A percentile compares a stretch with the other conserved stretches of the same genome.
These are phyloP conservation scores for Nemurella pictetii DNA, from an alignment of 2,888 invertebrate genomes.

Conservation along the genomic window DNA sequence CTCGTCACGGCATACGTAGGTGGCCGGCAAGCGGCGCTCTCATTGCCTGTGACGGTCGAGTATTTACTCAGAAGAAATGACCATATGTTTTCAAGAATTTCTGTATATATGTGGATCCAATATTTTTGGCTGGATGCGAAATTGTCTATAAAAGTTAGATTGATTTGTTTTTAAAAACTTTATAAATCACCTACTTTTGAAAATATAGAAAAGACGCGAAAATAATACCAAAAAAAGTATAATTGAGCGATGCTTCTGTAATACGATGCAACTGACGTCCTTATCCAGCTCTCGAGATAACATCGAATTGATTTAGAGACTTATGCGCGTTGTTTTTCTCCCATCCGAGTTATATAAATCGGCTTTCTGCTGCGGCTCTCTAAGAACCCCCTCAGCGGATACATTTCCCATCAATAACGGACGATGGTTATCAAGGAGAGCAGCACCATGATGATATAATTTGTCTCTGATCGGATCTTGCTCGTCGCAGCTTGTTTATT, in stretches of 20 bases:
- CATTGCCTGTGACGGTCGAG: no score
- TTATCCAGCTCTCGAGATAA: background rate
- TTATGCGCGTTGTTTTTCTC: background rate
- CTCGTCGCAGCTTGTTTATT: conserved; percentile 5
- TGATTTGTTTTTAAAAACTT: no score
- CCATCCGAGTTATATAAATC: background rate
- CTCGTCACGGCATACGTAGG: no score
- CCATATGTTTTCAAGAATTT: no score
- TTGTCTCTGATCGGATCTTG: conserved; percentile 24
- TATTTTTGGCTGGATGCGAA: no score
- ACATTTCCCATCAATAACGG: background rate
- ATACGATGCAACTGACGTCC: background rate
- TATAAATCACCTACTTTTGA: no score
- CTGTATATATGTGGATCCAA: no score
- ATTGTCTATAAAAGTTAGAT: no score
- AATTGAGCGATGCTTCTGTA: background rate
- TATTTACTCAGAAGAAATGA: no score
- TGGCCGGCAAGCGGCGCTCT: no score
- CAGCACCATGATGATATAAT: background rate
- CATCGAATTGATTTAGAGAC: background rate
- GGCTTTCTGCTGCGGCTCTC: background rate
- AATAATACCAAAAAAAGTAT: background rate
- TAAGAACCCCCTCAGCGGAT: background rate
- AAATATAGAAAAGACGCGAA: no score
- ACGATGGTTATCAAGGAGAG: background rate